phyloP scores from a whole-genome alignment of 2,797 vertebrate genomes.

The Phalloptychus januarius region DNA sequence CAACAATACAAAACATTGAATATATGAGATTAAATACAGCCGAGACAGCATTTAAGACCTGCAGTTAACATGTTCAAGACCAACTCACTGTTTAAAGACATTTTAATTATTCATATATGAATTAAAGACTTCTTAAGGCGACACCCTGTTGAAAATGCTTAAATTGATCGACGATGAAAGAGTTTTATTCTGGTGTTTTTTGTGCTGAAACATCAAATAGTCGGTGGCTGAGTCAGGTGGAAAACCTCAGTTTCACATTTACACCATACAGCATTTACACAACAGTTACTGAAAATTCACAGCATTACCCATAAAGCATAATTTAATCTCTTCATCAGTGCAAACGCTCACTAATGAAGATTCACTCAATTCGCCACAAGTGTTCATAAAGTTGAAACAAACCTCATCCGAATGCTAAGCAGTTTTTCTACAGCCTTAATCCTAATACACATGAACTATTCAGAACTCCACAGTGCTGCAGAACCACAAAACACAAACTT shows the following conservation, averaged over 20 bases:
- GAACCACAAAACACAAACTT: neutral
- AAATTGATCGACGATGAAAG: too few species aligned
- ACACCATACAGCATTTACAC: neutral
- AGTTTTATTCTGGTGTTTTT: neutral
- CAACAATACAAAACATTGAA: too few species aligned
- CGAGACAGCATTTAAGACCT: too few species aligned
- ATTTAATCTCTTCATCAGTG: neutral
- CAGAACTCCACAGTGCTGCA: neutral
- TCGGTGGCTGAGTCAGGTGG: neutral
- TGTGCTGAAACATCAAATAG: neutral
- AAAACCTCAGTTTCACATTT: neutral
- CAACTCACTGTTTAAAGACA: too few species aligned
- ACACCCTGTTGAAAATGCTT: too few species aligned
- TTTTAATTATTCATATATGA: too few species aligned
- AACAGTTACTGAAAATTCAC: neutral
- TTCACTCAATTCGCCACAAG: neutral
- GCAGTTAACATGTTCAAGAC: too few species aligned
- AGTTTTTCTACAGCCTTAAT: neutral
- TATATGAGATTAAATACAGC: too few species aligned
- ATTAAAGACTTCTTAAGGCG: too few species aligned
- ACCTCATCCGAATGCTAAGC: neutral
- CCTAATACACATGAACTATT: neutral
- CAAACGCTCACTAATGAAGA: neutral
- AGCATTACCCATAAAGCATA: neutral
- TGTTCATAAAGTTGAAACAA: neutral